These are phyloP conservation scores for Pandemis cinnamomeana DNA, from an alignment of 2,888 invertebrate genomes.

Conservation along the genomic window DNA sequence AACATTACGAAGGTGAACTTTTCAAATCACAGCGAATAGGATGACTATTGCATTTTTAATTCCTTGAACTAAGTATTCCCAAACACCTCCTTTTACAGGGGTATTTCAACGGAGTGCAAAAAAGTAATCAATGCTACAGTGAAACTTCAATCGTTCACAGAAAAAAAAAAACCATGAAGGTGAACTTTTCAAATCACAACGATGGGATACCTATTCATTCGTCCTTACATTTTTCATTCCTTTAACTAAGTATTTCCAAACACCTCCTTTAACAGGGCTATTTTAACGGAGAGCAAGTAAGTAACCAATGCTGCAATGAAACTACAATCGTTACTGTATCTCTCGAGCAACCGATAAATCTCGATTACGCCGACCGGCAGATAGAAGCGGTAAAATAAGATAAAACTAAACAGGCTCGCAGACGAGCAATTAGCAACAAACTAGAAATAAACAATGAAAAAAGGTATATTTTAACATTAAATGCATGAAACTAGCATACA, in stretches of 20 bases:
- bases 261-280: neutral
- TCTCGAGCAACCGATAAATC: neutral
- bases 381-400: conserved; percentile 9
- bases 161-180: neutral
- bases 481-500: too few species aligned
- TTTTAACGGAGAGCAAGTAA: neutral
- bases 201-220: neutral
- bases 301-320: neutral
- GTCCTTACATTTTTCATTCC: neutral
- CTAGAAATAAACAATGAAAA: neutral
- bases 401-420: conserved; percentile 12
- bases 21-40: too few species aligned
- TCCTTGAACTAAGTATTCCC: neutral
- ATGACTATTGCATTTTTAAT: neutral
- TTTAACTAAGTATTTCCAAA: neutral
- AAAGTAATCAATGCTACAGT: neutral
- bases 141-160: neutral
- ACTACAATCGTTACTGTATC: neutral
- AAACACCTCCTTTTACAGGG: neutral
- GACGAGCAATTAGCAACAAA: neutral
- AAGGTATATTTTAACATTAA: too few species aligned
- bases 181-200: neutral
- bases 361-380: neutral
- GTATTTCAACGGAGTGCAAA: neutral
- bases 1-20: too few species aligned